Base-by-base conservation (phyloP, 1,140 invertebrate genomes). In the Heliconius eleuchia region DNA sequence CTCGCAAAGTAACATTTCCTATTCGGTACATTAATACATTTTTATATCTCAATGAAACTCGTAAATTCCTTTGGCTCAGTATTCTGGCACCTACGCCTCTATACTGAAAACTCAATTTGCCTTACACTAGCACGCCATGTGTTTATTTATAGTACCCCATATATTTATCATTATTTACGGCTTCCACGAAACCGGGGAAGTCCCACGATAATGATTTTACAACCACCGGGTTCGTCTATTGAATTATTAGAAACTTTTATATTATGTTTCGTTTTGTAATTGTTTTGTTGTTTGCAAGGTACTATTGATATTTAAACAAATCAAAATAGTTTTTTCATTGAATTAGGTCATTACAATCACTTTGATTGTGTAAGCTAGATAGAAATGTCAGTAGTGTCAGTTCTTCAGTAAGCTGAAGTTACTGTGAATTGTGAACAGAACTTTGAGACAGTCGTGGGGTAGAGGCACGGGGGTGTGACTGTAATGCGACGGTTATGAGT, bases 141-240 rank as follows among this genome's bases (percentile, higher is more conserved):
- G 60, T 66, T 66, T 66, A 66, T 74, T 46, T 75, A 77, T 23
- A 74, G 37, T 70, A 27, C 73, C 73, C 78, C 60, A 79, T 75
- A 79, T 60, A 57, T 80, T 46, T 39, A 18, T 30, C n/a, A 37
- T 74, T 78, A 81, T 78, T 78, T 81, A 78, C 74, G 55, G 37
- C 71, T 76, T 78, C 78, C 70, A 80, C 73, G 76, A 80, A 83
- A 71, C 19, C 27, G 77, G 82, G 82, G 78, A 83, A 80, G 76
- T 77, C 82, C 78, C 77, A 71, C 55, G 74, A 46, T 77, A 73
- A 73, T 27, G 74, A 74, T 75, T 74, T 74, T 74, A 74, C 27
- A 66, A n/a, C 60, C 60, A 66, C 27, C 27, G 60, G 23, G 60
- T 66, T 66, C 60, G 60, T 66, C 27, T 66, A n/a, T 66, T 66